These are phyloP conservation scores for Zonitis immaculata DNA, from an alignment of 2,888 invertebrate genomes.

Conservation along the genomic window DNA sequence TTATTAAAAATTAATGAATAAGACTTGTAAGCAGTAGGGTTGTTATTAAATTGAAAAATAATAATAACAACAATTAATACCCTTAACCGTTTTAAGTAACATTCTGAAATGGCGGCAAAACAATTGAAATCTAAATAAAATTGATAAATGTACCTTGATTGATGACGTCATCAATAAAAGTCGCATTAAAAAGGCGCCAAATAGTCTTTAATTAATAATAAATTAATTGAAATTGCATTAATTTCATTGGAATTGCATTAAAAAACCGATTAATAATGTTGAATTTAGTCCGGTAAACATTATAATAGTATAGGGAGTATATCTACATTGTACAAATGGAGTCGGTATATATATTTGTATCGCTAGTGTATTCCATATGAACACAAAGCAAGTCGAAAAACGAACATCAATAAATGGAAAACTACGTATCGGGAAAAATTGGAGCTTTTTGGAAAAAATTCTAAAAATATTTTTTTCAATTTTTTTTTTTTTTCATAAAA, in stretches of 20 bases:
- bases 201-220: slow-evolving; percentile 6
- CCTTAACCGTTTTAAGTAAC: background rate
- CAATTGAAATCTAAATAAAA: slow-evolving; percentile 30
- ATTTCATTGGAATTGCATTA: slow-evolving; percentile 20
- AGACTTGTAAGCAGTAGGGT: too few species aligned
- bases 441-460: slow-evolving; percentile 38
- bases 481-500: background rate
- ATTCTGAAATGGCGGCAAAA: slow-evolving; percentile 42
- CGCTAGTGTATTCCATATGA: slow-evolving; percentile 45
- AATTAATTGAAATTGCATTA: slow-evolving; percentile 15
- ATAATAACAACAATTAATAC: background rate
- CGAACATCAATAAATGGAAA: slow-evolving; percentile 21
- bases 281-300: slow-evolving; percentile 30
- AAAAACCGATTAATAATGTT: slow-evolving; percentile 29
- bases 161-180: slow-evolving; percentile 49
- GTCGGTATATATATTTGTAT: slow-evolving; percentile 45
- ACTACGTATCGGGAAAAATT: slow-evolving; percentile 8
- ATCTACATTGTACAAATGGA: slow-evolving; percentile 49
- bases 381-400: slow-evolving; percentile 46
- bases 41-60: too few species aligned
- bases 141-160: slow-evolving; percentile 40
- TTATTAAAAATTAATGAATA: too few species aligned
- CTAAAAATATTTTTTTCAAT: slow-evolving; percentile 31
- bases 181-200: slow-evolving; percentile 29
- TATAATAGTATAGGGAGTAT: slow-evolving; percentile 38